These are phyloP conservation scores for Nibea coibor DNA, from an alignment of 2,113 vertebrate species.

Conservation along the genomic window DNA sequence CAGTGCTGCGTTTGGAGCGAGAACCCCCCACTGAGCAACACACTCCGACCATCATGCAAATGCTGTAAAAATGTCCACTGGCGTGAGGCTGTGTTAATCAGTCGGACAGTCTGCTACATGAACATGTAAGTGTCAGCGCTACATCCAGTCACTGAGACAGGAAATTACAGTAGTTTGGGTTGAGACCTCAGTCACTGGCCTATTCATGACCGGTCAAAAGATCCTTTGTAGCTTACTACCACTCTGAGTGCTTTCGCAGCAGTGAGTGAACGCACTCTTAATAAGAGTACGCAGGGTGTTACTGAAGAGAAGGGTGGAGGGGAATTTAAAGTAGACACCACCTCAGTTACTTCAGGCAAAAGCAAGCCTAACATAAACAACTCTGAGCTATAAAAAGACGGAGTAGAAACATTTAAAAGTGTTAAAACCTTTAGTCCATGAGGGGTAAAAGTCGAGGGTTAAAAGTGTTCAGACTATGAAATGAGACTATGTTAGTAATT, in stretches of 20 bases:
- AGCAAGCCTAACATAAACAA: conserved; percentile 23
- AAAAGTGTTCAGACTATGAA: not conserved
- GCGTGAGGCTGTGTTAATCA: conserved; percentile 13
- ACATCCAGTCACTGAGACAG: conserved; percentile 24
- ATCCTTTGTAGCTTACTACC: conserved; percentile 63
- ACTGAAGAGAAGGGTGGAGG: conserved; percentile 17
- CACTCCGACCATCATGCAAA: conserved; percentile 41
- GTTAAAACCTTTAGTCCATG: not conserved
- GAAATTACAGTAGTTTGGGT: conserved; percentile 42
- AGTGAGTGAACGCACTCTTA: conserved; percentile 4
- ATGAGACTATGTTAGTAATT: no score
- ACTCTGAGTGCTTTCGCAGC: conserved; percentile 24
- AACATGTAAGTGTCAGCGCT: conserved; percentile 18
- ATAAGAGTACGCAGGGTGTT: conserved; percentile 8
- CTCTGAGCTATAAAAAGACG: conserved; percentile 13
- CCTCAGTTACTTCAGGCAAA: conserved; percentile 39
- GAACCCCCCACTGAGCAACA: conserved; percentile 26
- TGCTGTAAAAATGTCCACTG: conserved; percentile 34
- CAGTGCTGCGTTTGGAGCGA: conserved; percentile 4
- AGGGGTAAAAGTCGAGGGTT: not conserved
- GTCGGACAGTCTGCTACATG: conserved; percentile 12
- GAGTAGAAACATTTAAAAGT: not conserved
- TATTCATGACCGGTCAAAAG: conserved; percentile 74
- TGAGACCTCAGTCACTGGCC: conserved; percentile 37
- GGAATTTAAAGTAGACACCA: conserved; percentile 16